phyloP scores from a whole-genome alignment of 2,888 invertebrate genomes.

The Phalera bucephala region DNA sequence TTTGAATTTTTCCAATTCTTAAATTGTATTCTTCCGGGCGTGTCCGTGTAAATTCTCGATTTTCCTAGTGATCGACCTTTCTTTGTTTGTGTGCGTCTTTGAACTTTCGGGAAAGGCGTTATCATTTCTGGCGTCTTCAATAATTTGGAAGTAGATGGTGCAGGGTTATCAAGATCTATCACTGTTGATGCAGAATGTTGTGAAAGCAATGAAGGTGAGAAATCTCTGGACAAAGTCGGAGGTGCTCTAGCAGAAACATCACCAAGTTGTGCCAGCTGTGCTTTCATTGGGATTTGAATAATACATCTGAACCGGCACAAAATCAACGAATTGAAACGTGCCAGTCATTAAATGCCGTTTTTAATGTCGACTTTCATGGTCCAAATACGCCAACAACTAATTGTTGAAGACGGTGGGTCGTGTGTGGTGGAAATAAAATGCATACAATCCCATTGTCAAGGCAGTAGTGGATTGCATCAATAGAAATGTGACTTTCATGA shows the following conservation, averaged over 20 bases:
- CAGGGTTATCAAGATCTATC: constrained; percentile 3
- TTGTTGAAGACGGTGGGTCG: constrained; percentile 7
- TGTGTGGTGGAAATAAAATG: constrained; percentile 7
- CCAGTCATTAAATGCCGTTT: constrained; percentile 7
- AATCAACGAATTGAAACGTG: constrained; percentile 4
- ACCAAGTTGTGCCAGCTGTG: background rate
- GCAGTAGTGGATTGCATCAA: constrained; percentile 2
- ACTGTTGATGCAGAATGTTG: background rate
- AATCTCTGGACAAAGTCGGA: background rate
- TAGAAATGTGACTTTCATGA: constrained; percentile 4
- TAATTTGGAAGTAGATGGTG: background rate
- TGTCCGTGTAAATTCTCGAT: constrained; percentile 4
- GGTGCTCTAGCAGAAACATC: constrained; percentile 2
- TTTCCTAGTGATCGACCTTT: constrained; percentile 1
- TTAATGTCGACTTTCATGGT: constrained; percentile 5
- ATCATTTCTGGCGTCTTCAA: background rate
- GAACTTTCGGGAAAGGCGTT: constrained; percentile 1
- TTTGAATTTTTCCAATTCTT: constrained; percentile 1
- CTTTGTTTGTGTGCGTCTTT: background rate
- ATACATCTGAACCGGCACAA: background rate
- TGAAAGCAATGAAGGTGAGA: too few relatives aligned
- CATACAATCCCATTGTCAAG: constrained; percentile 4
- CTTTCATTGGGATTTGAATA: background rate
- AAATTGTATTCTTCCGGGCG: constrained; percentile 3
- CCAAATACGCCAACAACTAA: constrained; percentile 9